Percentiles rank a stretch among this genome's conserved stretches.
Evolutionary conservation across 2,113 vertebrate genomes (phyloP).

Genomic region (Lates calcarifer): DNA sequence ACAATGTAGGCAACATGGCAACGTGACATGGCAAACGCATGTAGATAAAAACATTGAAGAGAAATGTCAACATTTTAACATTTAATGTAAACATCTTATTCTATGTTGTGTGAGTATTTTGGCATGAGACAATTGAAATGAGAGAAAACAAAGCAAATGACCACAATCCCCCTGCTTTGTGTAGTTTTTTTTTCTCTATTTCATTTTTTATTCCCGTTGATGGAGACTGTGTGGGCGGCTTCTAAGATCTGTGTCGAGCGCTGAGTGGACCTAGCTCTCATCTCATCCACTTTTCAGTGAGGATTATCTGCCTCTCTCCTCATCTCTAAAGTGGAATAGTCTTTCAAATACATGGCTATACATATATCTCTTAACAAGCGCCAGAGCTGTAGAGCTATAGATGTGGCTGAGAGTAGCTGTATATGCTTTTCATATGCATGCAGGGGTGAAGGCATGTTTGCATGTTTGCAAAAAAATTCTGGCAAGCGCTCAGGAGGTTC

Average conservation of each 20-base stretch:
- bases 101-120: neutral
- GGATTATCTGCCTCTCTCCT: slow-evolving; percentile 64
- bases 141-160: slow-evolving; percentile 36
- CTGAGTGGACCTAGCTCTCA: slow-evolving; percentile 71
- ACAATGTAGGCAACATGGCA: neutral
- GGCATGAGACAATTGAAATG: slow-evolving; percentile 4
- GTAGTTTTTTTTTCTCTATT: slow-evolving; percentile 7
- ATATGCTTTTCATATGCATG: slow-evolving; percentile 19
- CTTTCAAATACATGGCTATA: slow-evolving; percentile 42
- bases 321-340: slow-evolving; percentile 52
- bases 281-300: slow-evolving; percentile 70
- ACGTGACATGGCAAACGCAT: neutral
- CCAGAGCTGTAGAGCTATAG: slow-evolving; percentile 16
- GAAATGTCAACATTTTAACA: neutral
- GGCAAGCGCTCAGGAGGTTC: slow-evolving; percentile 25
- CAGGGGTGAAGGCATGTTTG: slow-evolving; percentile 55
- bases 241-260: slow-evolving; percentile 59
- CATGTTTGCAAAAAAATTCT: slow-evolving; percentile 53
- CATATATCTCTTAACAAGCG: slow-evolving; percentile 51
- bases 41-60: neutral
- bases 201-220: slow-evolving; percentile 39
- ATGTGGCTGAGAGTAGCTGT: neutral
- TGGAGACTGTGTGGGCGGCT: slow-evolving; percentile 64
- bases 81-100: neutral
- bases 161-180: slow-evolving; percentile 23